Evolutionary conservation across 2,888 invertebrate species (phyloP).

Genomic region (Acanthosoma haemorrhoidale): DNA sequence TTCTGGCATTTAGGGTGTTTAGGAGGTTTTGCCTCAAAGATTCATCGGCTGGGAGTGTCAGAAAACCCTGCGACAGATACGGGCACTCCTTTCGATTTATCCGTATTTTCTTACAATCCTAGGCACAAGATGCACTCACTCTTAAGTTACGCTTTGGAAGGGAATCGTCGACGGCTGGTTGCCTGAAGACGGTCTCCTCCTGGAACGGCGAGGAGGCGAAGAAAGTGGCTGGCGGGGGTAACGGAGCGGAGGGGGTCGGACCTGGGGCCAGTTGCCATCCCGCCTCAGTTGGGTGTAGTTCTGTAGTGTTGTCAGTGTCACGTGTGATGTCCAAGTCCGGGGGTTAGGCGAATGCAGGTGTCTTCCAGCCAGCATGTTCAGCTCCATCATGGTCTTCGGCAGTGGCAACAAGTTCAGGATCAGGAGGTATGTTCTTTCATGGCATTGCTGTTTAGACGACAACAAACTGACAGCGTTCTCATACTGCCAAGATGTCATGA

Average conservation of each 20-base stretch:
- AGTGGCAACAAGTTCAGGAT: slow-evolving; percentile 45
- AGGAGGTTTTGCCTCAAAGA: no score
- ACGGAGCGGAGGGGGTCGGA: not conserved
- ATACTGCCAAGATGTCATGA: no score
- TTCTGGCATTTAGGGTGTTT: no score
- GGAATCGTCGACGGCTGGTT: no score
- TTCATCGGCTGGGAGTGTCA: no score
- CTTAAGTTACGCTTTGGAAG: no score
- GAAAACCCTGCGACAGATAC: no score
- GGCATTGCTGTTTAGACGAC: no score
- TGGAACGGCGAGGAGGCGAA: not conserved
- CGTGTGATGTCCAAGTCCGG: slow-evolving; percentile 14
- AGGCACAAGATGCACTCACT: no score
- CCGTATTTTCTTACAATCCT: no score
- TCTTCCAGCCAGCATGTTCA: slow-evolving; percentile 35
- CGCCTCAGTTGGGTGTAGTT: not conserved
- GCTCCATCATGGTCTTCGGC: slow-evolving; percentile 44
- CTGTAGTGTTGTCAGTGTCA: not conserved
- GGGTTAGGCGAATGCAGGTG: not conserved
- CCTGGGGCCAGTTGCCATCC: not conserved
- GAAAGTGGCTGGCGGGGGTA: not conserved
- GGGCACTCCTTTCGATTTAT: no score
- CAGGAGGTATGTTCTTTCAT: slow-evolving; percentile 41
- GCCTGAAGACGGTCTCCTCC: not conserved
- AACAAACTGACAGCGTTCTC: no score